Evolutionary conservation across 2,888 invertebrate genomes (phyloP).

Genomic region (Drosophila recens): DNA sequence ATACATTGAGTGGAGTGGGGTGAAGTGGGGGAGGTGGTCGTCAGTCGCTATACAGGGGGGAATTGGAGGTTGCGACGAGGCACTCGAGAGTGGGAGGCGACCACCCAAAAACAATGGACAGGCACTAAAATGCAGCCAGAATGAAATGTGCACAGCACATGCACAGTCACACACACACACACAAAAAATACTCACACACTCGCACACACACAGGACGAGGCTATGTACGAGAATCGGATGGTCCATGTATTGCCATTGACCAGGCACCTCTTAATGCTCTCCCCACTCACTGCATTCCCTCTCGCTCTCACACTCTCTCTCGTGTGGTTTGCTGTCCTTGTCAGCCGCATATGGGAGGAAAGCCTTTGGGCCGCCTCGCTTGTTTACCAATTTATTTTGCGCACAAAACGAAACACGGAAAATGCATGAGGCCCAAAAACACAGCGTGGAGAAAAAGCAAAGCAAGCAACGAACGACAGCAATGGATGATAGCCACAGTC

Average conservation of each 20-base stretch:
- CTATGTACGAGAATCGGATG: constrained; percentile 68
- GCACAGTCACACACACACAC: constrained; percentile 15
- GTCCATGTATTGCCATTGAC: constrained; percentile 72
- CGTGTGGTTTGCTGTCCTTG: constrained; percentile 23
- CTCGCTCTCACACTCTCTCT: not conserved
- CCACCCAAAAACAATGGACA: constrained; percentile 63
- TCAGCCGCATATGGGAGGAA: constrained; percentile 51
- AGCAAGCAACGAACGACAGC: constrained; percentile 34
- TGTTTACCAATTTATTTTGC: constrained; percentile 82
- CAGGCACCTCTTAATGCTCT: constrained; percentile 47
- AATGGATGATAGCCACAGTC: constrained; percentile 53
- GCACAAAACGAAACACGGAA: constrained; percentile 81
- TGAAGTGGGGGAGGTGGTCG: not conserved
- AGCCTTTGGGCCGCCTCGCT: constrained; percentile 57
- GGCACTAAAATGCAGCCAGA: constrained; percentile 66
- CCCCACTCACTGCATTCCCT: constrained; percentile 5
- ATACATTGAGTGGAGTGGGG: not conserved
- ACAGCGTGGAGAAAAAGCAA: constrained; percentile 41
- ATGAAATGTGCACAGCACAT: constrained; percentile 58
- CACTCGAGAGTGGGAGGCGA: constrained; percentile 26
- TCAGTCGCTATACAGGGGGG: constrained; percentile 20
- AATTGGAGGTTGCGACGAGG: constrained; percentile 19
- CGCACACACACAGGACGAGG: constrained; percentile 19
- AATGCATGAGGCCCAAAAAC: constrained; percentile 73
- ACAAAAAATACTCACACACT: not conserved